A percentile compares a stretch with the other conserved stretches of the same genome.
These are phyloP conservation scores for Hemitrygon akajei DNA, from an alignment of 2,797 vertebrate genomes.

Conservation along the genomic window DNA sequence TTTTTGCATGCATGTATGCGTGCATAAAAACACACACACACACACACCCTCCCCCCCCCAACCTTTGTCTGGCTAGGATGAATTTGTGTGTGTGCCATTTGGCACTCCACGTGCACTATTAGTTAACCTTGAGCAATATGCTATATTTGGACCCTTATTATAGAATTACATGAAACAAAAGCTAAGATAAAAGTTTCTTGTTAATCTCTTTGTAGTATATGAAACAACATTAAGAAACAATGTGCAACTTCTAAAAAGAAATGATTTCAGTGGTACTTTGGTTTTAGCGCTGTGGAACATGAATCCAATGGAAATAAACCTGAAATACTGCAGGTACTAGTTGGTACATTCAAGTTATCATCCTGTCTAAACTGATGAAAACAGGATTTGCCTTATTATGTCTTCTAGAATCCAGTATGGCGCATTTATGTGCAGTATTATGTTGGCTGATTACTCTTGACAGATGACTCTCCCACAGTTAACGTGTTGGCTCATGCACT, in stretches of 20 bases:
- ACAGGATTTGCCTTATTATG: not conserved
- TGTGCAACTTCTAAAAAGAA: not conserved
- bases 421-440: not conserved
- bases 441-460: not conserved
- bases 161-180: not conserved
- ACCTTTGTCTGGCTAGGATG: not conserved
- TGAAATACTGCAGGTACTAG: not conserved
- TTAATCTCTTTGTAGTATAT: not conserved
- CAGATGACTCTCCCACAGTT: not conserved
- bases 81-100: not conserved
- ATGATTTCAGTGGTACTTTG: not conserved
- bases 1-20: not conserved
- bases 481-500: not conserved
- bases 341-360: not conserved
- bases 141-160: not conserved
- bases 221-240: not conserved
- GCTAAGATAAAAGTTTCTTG: not conserved
- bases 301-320: not conserved
- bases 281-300: not conserved
- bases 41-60: not conserved
- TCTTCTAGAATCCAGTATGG: not conserved
- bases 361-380: not conserved
- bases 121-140: not conserved
- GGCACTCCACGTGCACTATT: not conserved
- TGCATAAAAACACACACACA: too few species aligned